Percentiles rank a stretch among this genome's conserved stretches.
Evolutionary conservation across 1,140 invertebrate species (phyloP).

Genomic region (Pseudomyrmex sp.): DNA sequence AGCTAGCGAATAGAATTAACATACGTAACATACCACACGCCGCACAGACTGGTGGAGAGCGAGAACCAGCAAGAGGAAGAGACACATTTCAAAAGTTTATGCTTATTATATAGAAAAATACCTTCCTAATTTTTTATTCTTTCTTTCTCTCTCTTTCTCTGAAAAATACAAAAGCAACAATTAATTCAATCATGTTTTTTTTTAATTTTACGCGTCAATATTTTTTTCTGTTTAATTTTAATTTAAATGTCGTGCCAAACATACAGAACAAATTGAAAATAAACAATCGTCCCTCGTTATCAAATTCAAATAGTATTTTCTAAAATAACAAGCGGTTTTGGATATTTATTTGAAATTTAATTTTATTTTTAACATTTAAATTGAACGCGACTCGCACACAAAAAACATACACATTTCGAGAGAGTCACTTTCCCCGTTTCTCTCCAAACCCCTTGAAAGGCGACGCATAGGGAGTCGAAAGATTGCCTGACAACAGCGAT

Average conservation of each 20-base stretch:
- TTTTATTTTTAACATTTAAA: neutral
- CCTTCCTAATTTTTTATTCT: neutral
- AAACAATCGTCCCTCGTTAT: too few relatives aligned
- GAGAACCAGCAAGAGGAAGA: slow-evolving; percentile 13
- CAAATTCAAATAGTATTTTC: too few relatives aligned
- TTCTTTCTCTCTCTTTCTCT: too few relatives aligned
- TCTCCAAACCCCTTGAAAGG: slow-evolving; percentile 44
- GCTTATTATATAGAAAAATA: neutral
- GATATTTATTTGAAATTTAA: neutral
- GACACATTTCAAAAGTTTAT: neutral
- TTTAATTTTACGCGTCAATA: too few relatives aligned
- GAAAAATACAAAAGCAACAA: too few relatives aligned
- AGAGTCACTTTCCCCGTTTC: slow-evolving; percentile 21
- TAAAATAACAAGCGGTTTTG: too few relatives aligned
- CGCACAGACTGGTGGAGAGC: neutral
- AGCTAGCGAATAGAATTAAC: slow-evolving; percentile 55
- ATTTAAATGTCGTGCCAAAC: too few relatives aligned
- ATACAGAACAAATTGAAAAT: too few relatives aligned
- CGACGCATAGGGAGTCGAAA: slow-evolving; percentile 8
- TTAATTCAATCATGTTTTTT: too few relatives aligned
- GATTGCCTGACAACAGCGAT: slow-evolving; percentile 67
- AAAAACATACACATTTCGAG: neutral
- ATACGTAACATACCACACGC: slow-evolving; percentile 25
- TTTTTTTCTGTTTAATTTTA: too few relatives aligned
- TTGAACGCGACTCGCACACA: neutral